These are phyloP conservation scores for Falco biarmicus DNA, from an alignment of 2,797 vertebrate species.

Conservation along the genomic window DNA sequence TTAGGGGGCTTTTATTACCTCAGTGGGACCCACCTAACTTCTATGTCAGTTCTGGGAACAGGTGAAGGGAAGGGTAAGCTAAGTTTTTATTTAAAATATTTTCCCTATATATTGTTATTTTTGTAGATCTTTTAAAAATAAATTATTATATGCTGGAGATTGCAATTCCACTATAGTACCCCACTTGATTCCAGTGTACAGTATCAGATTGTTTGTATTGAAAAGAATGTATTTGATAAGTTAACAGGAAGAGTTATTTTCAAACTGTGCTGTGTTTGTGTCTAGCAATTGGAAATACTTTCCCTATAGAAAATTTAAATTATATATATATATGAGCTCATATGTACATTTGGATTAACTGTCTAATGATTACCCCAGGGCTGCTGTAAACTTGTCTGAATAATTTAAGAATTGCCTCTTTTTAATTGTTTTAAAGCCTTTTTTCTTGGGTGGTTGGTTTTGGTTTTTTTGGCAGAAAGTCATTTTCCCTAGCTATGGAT, in stretches of 20 bases:
- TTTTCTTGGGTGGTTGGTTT: constrained; percentile 4
- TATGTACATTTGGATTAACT: constrained; percentile 72
- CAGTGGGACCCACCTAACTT: constrained; percentile 53
- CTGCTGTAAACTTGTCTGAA: constrained; percentile 70
- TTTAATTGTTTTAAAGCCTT: constrained; percentile 72
- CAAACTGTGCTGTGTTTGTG: constrained; percentile 64
- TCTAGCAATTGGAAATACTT: constrained; percentile 71
- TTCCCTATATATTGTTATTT: constrained; percentile 63
- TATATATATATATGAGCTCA: constrained; percentile 70
- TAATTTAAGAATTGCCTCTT: constrained; percentile 77
- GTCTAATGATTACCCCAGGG: constrained; percentile 71
- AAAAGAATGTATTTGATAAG: constrained; percentile 72
- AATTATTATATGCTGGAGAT: constrained; percentile 56
- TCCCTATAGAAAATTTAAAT: constrained; percentile 65
- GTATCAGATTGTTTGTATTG: constrained; percentile 64
- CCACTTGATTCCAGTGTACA: constrained; percentile 30
- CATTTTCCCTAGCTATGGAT: constrained; percentile 75
- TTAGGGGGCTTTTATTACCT: constrained; percentile 53
- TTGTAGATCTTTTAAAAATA: constrained; percentile 72
- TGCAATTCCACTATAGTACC: constrained; percentile 32
- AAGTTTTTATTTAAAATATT: constrained; percentile 46
- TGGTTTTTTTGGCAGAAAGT: constrained; percentile 64
- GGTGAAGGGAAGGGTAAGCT: constrained; percentile 43
- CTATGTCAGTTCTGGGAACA: constrained; percentile 16
- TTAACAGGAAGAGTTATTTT: constrained; percentile 71